These are phyloP conservation scores for Stenopsyche tienmushanensis DNA, from an alignment of 1,140 invertebrate species.

Conservation along the genomic window DNA sequence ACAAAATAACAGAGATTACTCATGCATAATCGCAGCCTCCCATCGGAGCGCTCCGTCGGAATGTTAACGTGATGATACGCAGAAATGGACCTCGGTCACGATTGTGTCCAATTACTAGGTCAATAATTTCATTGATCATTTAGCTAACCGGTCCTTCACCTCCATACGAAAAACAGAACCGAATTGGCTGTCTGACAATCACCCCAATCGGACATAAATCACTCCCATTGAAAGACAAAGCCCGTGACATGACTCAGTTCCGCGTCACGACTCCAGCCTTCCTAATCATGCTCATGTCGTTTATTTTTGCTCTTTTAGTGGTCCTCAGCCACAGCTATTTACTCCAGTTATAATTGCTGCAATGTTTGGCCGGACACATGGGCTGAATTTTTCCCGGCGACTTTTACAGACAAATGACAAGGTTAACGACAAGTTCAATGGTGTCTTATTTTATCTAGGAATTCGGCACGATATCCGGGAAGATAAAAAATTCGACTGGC, in stretches of 20 bases:
- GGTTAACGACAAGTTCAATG: constrained; percentile 7
- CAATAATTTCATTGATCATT: too few relatives aligned
- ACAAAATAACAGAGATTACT: too few relatives aligned
- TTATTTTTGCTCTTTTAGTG: not conserved
- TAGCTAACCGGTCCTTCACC: constrained; percentile 17
- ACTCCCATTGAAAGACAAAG: constrained; percentile 12
- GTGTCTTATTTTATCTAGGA: not conserved
- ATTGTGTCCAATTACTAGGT: too few relatives aligned
- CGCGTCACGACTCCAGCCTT: constrained; percentile 20
- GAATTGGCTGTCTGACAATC: not conserved
- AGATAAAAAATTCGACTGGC: not conserved
- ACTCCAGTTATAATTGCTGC: not conserved
- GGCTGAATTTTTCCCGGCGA: not conserved
- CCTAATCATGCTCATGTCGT: not conserved
- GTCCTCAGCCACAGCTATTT: not conserved
- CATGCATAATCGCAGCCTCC: too few relatives aligned
- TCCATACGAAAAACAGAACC: not conserved
- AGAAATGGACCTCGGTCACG: too few relatives aligned
- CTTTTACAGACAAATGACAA: constrained; percentile 10
- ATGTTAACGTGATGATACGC: too few relatives aligned
- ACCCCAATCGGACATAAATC: constrained; percentile 5
- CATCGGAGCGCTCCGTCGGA: too few relatives aligned
- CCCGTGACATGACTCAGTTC: not conserved
- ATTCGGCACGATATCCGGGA: constrained; percentile 2
- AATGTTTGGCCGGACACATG: not conserved